Evolutionary conservation across 2,113 vertebrate species (phyloP).

Genomic region (Phocoena phocoena): DNA sequence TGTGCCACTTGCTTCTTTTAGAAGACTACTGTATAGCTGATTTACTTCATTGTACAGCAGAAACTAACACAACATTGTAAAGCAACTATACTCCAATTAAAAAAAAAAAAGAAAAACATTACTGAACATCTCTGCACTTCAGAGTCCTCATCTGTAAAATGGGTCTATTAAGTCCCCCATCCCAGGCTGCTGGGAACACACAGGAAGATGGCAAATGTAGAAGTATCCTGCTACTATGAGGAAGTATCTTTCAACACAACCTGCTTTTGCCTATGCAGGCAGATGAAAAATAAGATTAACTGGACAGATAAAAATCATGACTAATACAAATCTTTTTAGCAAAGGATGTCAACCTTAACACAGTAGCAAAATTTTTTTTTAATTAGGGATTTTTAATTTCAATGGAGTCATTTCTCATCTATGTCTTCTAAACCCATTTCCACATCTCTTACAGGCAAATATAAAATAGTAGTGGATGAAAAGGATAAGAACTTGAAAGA

Average conservation of each 20-base stretch:
- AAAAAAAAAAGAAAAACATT: neutral
- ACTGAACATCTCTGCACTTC: neutral
- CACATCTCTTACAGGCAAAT: neutral
- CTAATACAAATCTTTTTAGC: neutral
- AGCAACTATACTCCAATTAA: too few species aligned
- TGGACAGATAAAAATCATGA: conserved; percentile 5
- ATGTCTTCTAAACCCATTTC: neutral
- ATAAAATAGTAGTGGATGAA: neutral
- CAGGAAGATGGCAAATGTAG: neutral
- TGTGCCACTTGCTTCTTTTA: neutral
- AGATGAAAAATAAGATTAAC: neutral
- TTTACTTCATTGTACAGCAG: too few species aligned
- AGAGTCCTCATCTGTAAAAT: neutral
- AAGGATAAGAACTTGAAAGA: neutral
- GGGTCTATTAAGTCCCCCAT: neutral
- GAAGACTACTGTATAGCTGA: neutral
- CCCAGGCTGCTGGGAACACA: neutral
- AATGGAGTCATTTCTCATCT: neutral
- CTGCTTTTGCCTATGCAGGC: neutral
- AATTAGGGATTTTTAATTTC: neutral
- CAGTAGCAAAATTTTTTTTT: conserved; percentile 10
- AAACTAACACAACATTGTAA: too few species aligned
- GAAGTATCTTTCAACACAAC: neutral
- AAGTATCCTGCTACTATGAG: neutral
- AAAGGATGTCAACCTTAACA: neutral